Conservation (phyloP, 2,797 vertebrate genomes). For the Rousettus madagascariensis region DNA sequence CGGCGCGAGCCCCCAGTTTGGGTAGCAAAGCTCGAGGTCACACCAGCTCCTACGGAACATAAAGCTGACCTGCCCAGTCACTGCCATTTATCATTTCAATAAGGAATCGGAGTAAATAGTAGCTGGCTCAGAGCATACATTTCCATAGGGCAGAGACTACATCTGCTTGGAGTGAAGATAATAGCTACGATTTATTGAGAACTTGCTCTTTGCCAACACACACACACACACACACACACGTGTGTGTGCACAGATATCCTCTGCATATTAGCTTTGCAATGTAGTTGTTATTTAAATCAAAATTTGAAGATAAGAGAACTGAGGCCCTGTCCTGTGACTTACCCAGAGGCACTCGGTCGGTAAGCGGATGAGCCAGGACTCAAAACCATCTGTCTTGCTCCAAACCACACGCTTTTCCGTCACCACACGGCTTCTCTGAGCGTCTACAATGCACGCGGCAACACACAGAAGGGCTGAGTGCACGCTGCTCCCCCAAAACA, state of each 20-base stretch:
- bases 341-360: not conserved
- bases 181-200: slow-evolving; percentile 39
- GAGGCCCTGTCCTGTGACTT: not conserved
- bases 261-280: not conserved
- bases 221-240: not conserved
- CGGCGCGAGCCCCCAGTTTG: not conserved
- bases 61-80: not conserved
- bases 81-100: slow-evolving; percentile 34
- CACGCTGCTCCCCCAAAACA: not conserved
- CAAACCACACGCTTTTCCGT: not conserved
- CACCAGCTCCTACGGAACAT: not conserved
- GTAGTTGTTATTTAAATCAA: not conserved
- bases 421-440: not conserved
- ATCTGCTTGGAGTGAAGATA: slow-evolving; percentile 50
- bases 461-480: fast-evolving
- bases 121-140: slow-evolving; percentile 63
- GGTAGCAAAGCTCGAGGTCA: not conserved
- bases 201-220: slow-evolving; percentile 20
- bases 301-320: not conserved
- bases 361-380: not conserved
- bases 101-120: slow-evolving; percentile 61
- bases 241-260: not conserved
- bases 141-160: slow-evolving; percentile 54
- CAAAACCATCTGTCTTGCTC: not conserved
- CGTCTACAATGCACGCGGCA: fast-evolving